Evolutionary conservation across 2,797 vertebrate species (phyloP), one percentile per base, ranked within the genome.

Genomic region (Paramormyrops hopkinsi): DNA sequence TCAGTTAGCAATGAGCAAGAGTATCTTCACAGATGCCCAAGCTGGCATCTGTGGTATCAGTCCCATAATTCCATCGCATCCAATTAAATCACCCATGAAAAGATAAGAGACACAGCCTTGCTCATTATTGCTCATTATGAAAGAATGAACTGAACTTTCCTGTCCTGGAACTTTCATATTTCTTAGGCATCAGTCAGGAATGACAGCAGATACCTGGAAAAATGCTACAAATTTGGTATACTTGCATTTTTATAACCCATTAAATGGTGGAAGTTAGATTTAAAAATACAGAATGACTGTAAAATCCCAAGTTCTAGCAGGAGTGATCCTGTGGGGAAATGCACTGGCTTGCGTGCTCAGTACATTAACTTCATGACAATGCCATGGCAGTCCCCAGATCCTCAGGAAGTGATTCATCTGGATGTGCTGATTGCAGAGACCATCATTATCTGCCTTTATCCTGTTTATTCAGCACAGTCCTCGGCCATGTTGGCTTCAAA

Each of bases 331-430:
- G 33, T 22, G 46, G 11, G 19, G 44, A 51, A 46, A 29, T 48
- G 5, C 54, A 59, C n/a, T 85, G 82, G 82, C 44, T 85, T 82
- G 8, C 19, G 17, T 85, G 44, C 82, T 48, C n/a, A 29, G 46
- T 50, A 29, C 82, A 85, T 51, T 85, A 85, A 85, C 41, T 25
- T 85, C 82, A 85, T 48, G 41, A 14, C 19, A 33, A 8, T 19
- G 29, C 51, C 33, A 59, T 44, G 53, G 7, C 14, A 9, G 86
- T 87, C 54, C 33, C 19, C 86, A 41, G 50, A 56, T 53, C 51
- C 51, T n/a, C 50, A 87, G 86, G 86, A 87, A 87, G 54, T 22
- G 37, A 87, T 87, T 59, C 29, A 59, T 87, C 86, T 87, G 19
- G 86, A 87, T 62, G 53, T 33, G 29, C 53, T 87, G 53, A 87